Base-by-base conservation (phyloP, 2,113 vertebrate genomes). In the Regulus satrapa region DNA sequence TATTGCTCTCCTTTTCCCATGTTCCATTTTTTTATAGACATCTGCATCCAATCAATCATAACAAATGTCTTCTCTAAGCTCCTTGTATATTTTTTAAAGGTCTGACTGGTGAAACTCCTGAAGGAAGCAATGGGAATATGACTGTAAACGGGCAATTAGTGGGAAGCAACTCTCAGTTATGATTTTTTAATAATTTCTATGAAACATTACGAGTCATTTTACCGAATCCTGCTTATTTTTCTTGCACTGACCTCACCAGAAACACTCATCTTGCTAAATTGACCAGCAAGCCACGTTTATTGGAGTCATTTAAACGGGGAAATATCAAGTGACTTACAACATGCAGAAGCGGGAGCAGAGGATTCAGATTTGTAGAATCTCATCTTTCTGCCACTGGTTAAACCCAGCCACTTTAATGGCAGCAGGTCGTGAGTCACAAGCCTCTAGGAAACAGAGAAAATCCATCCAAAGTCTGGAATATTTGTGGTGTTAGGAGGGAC, bases 161-260 rank as follows among this genome's bases (percentile, higher is more conserved):
- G 66, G 76, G 82, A 74, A 87, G 89, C n/a, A 67, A 41, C 25
- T 5, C 75, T 85, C 19, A 10, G 26, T 89, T 77, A 67, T 40
- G 78, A 64, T n/a, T 82, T 92, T 94, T 86, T 45, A 91, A 91
- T 94, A 63, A 96, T 91, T 77, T 73, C 66, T 69, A 10, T 55
- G 71, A 77, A 94, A 89, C 20, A 9, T 41, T 75, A 26, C 26
- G 13, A 91, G 32, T 74, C 31, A n/a, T 52, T 49, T 73, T 77
- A 46, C 80, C 61, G 76, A 91, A 91, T 85, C 61, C 56, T 71
- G 34, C 75, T 92, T 74, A 55, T 85, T 94, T 89, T 31, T 62
- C 80, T 93, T 84, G 63, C 68, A 17, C 63, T 34, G 75, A 79
- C 74, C 78, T 85, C 80, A 56, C 49, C 78, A 91, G 74, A 67